Evolutionary conservation across 23 tunicate genomes (phyloP).

Genomic region (Ciona savignyi): DNA sequence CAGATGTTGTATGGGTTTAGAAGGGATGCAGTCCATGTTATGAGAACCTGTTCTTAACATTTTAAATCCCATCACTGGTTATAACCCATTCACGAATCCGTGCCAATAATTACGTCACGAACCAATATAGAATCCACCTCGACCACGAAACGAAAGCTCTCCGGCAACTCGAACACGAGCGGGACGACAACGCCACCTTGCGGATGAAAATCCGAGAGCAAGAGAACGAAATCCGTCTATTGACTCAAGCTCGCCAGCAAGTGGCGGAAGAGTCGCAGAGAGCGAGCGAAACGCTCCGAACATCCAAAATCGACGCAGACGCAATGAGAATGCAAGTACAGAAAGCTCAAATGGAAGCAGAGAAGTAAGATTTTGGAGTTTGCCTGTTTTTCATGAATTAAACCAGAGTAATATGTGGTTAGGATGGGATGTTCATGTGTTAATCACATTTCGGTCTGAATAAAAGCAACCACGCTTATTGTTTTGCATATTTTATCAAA

Average conservation of each 20-base stretch:
- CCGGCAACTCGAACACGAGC: conserved; percentile 31
- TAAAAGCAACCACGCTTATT: no score
- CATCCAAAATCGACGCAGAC: conserved; percentile 35
- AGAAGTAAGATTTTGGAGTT: conserved; percentile 30
- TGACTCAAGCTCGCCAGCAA: conserved; percentile 41
- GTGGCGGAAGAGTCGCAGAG: conserved; percentile 40
- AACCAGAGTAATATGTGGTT: no score
- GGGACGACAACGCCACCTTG: conserved; percentile 31
- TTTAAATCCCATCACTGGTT: no score
- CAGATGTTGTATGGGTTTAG: no score
- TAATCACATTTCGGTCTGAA: no score
- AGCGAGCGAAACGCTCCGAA: conserved; percentile 33
- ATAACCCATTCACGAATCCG: no score
- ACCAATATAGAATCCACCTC: conserved; percentile 21
- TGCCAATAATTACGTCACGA: no score
- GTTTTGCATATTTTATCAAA: no score
- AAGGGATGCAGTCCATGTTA: no score
- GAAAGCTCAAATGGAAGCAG: conserved; percentile 41
- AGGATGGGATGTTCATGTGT: no score
- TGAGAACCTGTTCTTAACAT: no score
- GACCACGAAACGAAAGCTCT: conserved; percentile 21
- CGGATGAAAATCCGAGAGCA: conserved; percentile 37
- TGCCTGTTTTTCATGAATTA: no score
- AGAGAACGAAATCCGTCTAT: conserved; percentile 47
- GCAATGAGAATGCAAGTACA: conserved; percentile 39